Percentiles rank a stretch among this genome's conserved stretches.
phyloP scores from a whole-genome alignment of 1,140 invertebrate genomes.

The Coelopa frigida region DNA sequence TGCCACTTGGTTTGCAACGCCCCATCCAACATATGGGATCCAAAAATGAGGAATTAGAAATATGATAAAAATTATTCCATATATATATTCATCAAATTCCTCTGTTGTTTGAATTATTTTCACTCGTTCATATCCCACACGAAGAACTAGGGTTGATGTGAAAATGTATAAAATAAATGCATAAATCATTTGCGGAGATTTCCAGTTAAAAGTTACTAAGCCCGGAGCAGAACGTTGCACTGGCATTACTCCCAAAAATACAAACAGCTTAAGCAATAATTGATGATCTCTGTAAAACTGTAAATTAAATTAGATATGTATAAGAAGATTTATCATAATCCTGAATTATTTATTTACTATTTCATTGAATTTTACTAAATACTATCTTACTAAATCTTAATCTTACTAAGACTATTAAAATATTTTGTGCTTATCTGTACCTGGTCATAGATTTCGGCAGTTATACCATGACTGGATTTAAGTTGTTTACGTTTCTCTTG shows the following conservation, averaged over 20 bases:
- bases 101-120: conserved; percentile 49
- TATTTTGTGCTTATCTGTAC: too few relatives aligned
- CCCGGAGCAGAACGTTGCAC: conserved; percentile 48
- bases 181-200: conserved; percentile 50
- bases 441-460: too few relatives aligned
- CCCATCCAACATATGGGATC: conserved; percentile 58
- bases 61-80: conserved; percentile 53
- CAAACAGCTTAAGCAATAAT: conserved; percentile 50
- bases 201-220: conserved; percentile 49
- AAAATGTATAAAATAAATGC: conserved; percentile 52
- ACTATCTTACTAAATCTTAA: too few relatives aligned
- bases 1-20: conserved; percentile 53
- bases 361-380: too few relatives aligned
- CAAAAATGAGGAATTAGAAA: conserved; percentile 57
- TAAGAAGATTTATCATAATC: too few relatives aligned
- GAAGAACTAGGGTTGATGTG: conserved; percentile 48
- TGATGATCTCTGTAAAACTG: conserved; percentile 58
- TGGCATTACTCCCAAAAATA: conserved; percentile 54
- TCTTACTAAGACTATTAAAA: too few relatives aligned
- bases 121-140: conserved; percentile 52
- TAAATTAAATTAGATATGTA: too few relatives aligned
- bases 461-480: too few relatives aligned
- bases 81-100: conserved; percentile 57
- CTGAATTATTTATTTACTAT: too few relatives aligned
- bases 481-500: too few relatives aligned